phyloP scores from a whole-genome alignment of 2,113 vertebrate species.

The Pimephales promelas region DNA sequence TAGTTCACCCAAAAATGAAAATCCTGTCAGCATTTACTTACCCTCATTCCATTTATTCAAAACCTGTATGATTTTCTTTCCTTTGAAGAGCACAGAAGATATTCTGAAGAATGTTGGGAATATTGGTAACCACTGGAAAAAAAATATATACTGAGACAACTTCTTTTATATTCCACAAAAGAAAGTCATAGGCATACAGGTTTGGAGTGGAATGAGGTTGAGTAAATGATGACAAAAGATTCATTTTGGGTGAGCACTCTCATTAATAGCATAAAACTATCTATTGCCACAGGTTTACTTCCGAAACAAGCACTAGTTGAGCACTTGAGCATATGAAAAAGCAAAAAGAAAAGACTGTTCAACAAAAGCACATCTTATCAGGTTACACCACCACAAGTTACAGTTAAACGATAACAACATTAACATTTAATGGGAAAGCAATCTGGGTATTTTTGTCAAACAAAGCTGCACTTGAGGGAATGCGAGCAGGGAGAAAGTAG shows the following conservation, averaged over 20 bases:
- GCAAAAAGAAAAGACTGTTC: not conserved
- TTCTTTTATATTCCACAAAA: not conserved
- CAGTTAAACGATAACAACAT: not conserved
- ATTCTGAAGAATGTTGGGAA: too few species aligned
- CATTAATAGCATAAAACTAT: not conserved
- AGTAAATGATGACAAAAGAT: not conserved
- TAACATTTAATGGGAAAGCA: slow-evolving; percentile 20
- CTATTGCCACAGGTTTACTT: not conserved
- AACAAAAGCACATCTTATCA: not conserved
- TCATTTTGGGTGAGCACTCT: not conserved
- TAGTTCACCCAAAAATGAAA: not conserved
- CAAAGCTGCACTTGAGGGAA: slow-evolving; percentile 8
- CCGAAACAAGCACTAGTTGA: not conserved
- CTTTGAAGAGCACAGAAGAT: too few species aligned
- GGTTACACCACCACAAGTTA: not conserved
- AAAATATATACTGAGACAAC: not conserved
- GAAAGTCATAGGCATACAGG: not conserved
- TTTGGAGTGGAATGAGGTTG: not conserved
- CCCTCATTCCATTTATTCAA: not conserved
- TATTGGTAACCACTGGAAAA: not conserved
- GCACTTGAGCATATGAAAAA: not conserved
- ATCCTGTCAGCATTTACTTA: not conserved
- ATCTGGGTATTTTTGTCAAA: slow-evolving; percentile 7
- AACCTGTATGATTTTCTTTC: not conserved
- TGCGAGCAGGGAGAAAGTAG: slow-evolving; percentile 11